Base-by-base conservation (phyloP, 2,888 invertebrate species). In the Alitta virens region DNA sequence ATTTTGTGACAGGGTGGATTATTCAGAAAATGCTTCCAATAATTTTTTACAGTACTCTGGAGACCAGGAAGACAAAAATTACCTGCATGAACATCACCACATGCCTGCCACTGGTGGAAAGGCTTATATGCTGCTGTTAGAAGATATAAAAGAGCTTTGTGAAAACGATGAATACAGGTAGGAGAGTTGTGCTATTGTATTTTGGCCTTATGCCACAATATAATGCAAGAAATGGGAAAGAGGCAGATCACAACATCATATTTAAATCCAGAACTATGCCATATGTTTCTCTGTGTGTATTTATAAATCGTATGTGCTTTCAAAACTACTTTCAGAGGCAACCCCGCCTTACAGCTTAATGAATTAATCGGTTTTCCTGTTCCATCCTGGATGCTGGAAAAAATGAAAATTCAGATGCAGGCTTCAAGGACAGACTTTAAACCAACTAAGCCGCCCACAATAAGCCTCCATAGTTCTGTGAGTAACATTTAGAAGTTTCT, bases 61-160 rank as follows among this genome's bases (percentile, higher is more conserved):
- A 2, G 91, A 91, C 75, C 88, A 88, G 57, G 89, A 89, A 66
- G 91, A 91, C 76, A 90, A 91, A 75, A 89, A 90, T 74, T 91
- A 91, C 91, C 85, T 91, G 56, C 87, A 89, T 50, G 88, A 88
- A 66, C 88, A 90, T 73, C 89, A 89, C 74, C 83, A 90, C 65
- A 90, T 90, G 82, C 90, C 90, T 64, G 88, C 90, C 38, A 89
- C 89, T 60, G 90, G 90, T 0, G 90, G 90, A 2, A 89, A 89
- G 82, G 90, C 90, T 1, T 91, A 90, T 74, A 86, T 91, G 68
- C 87, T 91, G 86, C 86, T 91, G 21, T 82, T 91, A 63, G 89
- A 90, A 74, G 91, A 91, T 74, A 89, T 91, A 53, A 86, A 87
- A 80, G 90, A 91, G 74, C 82, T 91, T 60, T 88, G 89, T 9